A percentile compares a stretch with the other conserved stretches of the same genome.
phyloP scores from a whole-genome alignment of 1,140 invertebrate species.

The Pseudomyrmex dendroicus region DNA sequence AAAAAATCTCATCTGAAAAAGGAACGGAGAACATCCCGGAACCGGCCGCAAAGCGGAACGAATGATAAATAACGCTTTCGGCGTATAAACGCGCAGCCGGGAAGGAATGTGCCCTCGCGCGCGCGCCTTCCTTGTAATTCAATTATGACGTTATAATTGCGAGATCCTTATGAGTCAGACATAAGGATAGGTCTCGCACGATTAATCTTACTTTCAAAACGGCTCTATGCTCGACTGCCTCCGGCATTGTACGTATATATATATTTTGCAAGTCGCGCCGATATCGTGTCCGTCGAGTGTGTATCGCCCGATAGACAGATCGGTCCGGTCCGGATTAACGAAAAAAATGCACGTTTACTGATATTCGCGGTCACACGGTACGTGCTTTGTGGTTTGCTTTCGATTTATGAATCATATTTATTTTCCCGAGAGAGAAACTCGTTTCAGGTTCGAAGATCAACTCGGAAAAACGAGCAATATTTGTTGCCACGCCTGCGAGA shows the following conservation, averaged over 20 bases:
- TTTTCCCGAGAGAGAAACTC: constrained; percentile 23
- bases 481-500: neutral
- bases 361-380: neutral
- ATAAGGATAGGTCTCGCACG: constrained; percentile 63
- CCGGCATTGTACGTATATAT: neutral
- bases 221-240: constrained; percentile 61
- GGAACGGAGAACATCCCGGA: constrained; percentile 10
- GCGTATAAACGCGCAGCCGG: neutral
- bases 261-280: constrained; percentile 12
- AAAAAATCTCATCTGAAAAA: neutral
- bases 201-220: constrained; percentile 72
- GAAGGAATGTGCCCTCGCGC: constrained; percentile 34
- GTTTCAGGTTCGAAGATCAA: constrained; percentile 3
- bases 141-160: constrained; percentile 69
- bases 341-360: constrained; percentile 14
- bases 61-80: constrained; percentile 34
- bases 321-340: neutral
- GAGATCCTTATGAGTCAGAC: constrained; percentile 62
- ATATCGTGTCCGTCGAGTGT: constrained; percentile 3
- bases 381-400: neutral
- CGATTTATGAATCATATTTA: constrained; percentile 19
- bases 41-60: constrained; percentile 9
- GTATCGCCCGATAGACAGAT: constrained; percentile 2
- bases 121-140: constrained; percentile 47
- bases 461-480: neutral